phyloP scores from a whole-genome alignment of 1,140 invertebrate species.

The Drosophila pruinosa region DNA sequence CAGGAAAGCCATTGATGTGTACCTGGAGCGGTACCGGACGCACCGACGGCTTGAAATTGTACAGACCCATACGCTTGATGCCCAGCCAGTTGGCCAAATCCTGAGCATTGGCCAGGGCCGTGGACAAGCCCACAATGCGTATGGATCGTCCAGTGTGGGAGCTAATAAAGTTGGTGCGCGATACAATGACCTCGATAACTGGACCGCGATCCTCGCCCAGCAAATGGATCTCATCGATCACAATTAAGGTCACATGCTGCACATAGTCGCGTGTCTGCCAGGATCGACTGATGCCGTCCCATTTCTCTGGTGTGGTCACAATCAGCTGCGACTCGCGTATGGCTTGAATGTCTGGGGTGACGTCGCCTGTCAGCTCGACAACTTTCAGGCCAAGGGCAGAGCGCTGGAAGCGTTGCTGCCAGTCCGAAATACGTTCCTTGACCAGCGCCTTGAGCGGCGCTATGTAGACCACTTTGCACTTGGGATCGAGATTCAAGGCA shows the following conservation, averaged over 20 bases:
- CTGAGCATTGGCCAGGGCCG: conserved; percentile 97
- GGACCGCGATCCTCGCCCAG: conserved; percentile 95
- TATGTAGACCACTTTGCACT: conserved; percentile 97
- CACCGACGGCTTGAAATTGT: conserved; percentile 98
- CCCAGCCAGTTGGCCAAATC: conserved; percentile 98
- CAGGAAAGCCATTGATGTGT: conserved; percentile 93
- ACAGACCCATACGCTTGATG: conserved; percentile 95
- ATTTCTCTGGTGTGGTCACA: conserved; percentile 99
- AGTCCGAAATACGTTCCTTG: conserved; percentile 97
- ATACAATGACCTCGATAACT: conserved; percentile 93
- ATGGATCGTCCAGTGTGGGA: conserved; percentile 91
- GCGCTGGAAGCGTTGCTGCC: conserved; percentile 93
- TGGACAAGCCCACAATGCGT: conserved; percentile 97
- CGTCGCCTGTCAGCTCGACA: conserved; percentile 98
- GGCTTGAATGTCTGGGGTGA: conserved; percentile 95
- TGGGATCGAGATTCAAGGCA: conserved; percentile 93
- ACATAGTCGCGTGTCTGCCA: conserved; percentile 99
- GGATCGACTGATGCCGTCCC: conserved; percentile 98
- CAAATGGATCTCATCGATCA: conserved; percentile 99
- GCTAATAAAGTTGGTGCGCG: conserved; percentile 95
- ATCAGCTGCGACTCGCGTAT: conserved; percentile 95
- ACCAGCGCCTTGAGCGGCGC: conserved; percentile 99
- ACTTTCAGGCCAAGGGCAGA: conserved; percentile 91
- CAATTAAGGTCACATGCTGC: conserved; percentile 94
- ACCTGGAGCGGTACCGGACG: conserved; percentile 98